A percentile compares a stretch with the other conserved stretches of the same genome.
These are phyloP conservation scores for Drosophila pegasa DNA, from an alignment of 2,888 invertebrate species.

Conservation along the genomic window DNA sequence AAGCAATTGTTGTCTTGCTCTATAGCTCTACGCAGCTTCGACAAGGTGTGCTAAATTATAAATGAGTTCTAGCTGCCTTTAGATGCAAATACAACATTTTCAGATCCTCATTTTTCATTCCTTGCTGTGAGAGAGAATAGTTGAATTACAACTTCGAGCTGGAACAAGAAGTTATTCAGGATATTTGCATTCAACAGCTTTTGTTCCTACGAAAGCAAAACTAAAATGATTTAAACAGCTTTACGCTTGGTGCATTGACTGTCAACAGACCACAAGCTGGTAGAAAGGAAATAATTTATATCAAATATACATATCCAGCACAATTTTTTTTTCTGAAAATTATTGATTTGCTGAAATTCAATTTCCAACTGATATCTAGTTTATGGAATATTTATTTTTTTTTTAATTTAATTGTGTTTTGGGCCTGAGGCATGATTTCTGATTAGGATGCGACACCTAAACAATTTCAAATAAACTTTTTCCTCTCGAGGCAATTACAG, in stretches of 20 bases:
- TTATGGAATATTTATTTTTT: not conserved
- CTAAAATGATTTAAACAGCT: not conserved
- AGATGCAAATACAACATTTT: not conserved
- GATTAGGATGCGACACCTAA: not conserved
- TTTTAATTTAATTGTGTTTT: not conserved
- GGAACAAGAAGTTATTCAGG: not conserved
- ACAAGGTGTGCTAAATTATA: not conserved
- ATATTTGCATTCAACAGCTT: conserved; percentile 7
- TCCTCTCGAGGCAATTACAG: not conserved
- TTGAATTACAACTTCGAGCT: not conserved
- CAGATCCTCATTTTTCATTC: not conserved
- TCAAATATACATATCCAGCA: too few relatives aligned
- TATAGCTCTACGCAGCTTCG: too few relatives aligned
- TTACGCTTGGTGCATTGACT: not conserved
- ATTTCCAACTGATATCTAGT: not conserved
- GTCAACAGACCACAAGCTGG: not conserved
- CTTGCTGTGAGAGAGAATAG: not conserved
- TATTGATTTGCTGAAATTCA: not conserved
- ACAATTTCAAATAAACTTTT: not conserved
- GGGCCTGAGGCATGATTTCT: not conserved
- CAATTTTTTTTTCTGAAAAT: too few relatives aligned
- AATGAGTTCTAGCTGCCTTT: not conserved
- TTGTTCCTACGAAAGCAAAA: not conserved
- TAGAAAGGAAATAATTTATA: not conserved
- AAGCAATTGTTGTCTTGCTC: not conserved